Percentiles rank a stretch among this genome's conserved stretches.
These are phyloP conservation scores for Polypterus bichir DNA, from an alignment of 2,113 vertebrate species.

Conservation along the genomic window DNA sequence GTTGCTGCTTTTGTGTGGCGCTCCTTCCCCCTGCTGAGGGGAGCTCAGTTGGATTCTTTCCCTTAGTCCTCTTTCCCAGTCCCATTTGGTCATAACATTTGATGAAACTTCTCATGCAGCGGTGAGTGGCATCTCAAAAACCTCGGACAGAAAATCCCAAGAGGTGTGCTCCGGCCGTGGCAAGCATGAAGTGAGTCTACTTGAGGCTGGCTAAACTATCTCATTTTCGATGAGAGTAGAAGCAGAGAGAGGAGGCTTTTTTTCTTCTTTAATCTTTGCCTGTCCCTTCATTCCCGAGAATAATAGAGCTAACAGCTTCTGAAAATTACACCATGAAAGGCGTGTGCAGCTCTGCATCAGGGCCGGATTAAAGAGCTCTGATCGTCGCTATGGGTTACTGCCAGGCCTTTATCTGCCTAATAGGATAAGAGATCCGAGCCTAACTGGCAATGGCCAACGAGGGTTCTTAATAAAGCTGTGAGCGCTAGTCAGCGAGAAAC, in stretches of 20 bases:
- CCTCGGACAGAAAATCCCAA: too few species aligned
- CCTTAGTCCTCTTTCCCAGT: too few species aligned
- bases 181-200: too few species aligned
- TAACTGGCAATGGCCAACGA: conserved; percentile 18
- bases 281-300: conserved; percentile 5
- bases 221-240: too few species aligned
- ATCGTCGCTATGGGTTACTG: conserved; percentile 26
- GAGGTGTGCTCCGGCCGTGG: too few species aligned
- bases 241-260: background rate
- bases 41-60: too few species aligned
- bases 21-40: too few species aligned
- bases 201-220: too few species aligned
- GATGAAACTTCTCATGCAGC: too few species aligned
- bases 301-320: conserved; percentile 26
- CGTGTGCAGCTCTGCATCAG: conserved; percentile 15
- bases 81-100: too few species aligned
- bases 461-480: conserved; percentile 19
- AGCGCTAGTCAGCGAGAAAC: background rate
- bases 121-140: too few species aligned
- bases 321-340: conserved; percentile 22
- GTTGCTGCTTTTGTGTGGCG: too few species aligned
- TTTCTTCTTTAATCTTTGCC: background rate
- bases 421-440: conserved; percentile 25
- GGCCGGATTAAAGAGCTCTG: conserved; percentile 26
- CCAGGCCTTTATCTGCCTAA: conserved; percentile 27